These are phyloP conservation scores for Autographa gamma DNA, from an alignment of 2,888 invertebrate genomes.

Conservation along the genomic window DNA sequence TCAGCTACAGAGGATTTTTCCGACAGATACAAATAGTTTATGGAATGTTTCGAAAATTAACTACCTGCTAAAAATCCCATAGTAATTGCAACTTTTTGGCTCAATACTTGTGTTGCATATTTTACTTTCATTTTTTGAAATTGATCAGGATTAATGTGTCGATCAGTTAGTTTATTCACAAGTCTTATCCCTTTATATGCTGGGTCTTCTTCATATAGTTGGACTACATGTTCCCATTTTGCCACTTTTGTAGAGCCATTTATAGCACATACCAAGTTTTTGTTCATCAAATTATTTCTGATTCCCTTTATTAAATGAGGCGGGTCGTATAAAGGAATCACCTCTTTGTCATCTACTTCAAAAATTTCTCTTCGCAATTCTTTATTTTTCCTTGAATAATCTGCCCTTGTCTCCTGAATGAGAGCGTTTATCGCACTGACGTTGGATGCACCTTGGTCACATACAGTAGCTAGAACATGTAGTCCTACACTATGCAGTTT, in stretches of 20 bases:
- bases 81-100: background rate
- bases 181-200: too few relatives aligned
- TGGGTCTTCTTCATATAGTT: too few relatives aligned
- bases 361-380: constrained; percentile 3
- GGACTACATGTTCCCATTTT: too few relatives aligned
- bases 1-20: too few relatives aligned
- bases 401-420: background rate
- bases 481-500: too few relatives aligned
- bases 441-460: constrained; percentile 23
- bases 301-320: constrained; percentile 31
- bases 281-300: constrained; percentile 12
- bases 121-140: background rate
- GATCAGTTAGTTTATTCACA: constrained; percentile 12
- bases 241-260: too few relatives aligned
- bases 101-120: background rate
- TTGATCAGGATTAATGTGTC: constrained; percentile 8
- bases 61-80: too few relatives aligned
- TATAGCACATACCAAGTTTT: constrained; percentile 3
- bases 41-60: too few relatives aligned
- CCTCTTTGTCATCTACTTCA: constrained; percentile 9
- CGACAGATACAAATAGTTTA: too few relatives aligned
- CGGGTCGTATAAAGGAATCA: constrained; percentile 17
- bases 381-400: constrained; percentile 8
- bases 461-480: background rate
- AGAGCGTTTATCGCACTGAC: constrained; percentile 9